Evolutionary conservation across 2,888 invertebrate genomes (phyloP), one percentile per base, ranked within the genome.

Genomic region (Thymelicus lineola): DNA sequence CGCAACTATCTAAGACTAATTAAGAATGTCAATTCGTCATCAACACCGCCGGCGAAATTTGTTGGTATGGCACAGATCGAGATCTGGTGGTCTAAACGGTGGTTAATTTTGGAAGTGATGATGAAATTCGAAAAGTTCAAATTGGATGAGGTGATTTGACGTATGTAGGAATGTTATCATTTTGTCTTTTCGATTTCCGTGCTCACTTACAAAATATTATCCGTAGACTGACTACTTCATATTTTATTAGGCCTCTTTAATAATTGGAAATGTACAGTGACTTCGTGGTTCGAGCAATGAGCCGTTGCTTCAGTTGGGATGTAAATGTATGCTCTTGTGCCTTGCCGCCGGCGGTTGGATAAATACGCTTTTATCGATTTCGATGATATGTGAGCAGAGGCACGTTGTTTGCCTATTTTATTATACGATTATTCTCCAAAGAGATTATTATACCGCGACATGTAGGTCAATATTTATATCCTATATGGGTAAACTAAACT

Each of bases 251-350:
- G n/a, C 36, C 45, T 60, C 53, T 70, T 63, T 67, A 67, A 38
- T 66, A 36, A 45, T 65, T 70, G 64, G 71, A 71, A 66, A 71
- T 60, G 64, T 70, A 36, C 68, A 28, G 48, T 66, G 57, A 57
- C 72, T 76, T 75, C 75, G 75, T 82, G 82, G 85, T 82, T 80
- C 83, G 79, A 77, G 48, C 63, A 80, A 77, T 79, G 74, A n/a
- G 42, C 45, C 59, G 77, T 74, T 80, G 80, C 72, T 81, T 82
- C 75, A 78, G 77, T 79, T 77, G 85, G 87, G 86, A 84, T 82
- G 87, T 82, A 77, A 85, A 87, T 87, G 83, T 80, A 80, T 90
- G 91, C 87, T 86, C 82, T 87, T 87, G 91, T 91, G 90, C 91
- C 91, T 92, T 91, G 82, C 80, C 79, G 87, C 86, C 88, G 89